A percentile compares a stretch with the other conserved stretches of the same genome.
Conservation (phyloP, 2,797 vertebrate genomes). For the Pipistrellus pygmaeus region DNA sequence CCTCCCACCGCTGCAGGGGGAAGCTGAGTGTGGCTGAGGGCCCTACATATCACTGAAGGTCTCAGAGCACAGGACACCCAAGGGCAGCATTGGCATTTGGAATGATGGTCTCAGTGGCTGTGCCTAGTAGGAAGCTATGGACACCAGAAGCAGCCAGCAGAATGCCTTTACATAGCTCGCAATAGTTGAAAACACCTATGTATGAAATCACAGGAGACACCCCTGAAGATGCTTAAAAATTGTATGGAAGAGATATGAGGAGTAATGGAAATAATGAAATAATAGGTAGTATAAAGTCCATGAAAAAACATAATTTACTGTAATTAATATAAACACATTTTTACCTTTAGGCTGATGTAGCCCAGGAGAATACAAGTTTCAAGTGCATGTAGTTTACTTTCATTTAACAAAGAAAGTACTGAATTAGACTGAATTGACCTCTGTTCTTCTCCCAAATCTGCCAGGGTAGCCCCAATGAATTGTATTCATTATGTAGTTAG, state of each 20-base stretch:
- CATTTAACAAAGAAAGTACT: constrained; percentile 17
- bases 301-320: neutral
- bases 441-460: neutral
- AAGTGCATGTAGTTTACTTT: neutral
- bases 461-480: neutral
- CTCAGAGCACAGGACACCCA: neutral
- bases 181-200: neutral
- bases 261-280: neutral
- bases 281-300: neutral
- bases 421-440: constrained; percentile 3
- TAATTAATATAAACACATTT: neutral
- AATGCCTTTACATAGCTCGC: neutral
- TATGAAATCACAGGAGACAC: neutral
- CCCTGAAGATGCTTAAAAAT: neutral
- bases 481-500: neutral
- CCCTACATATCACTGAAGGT: neutral
- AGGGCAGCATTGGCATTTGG: neutral
- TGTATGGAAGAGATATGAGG: neutral
- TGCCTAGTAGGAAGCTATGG: neutral
- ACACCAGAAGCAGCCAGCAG: neutral
- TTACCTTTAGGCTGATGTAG: neutral
- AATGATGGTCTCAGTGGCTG: neutral
- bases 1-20: neutral
- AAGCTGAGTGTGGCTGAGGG: neutral
- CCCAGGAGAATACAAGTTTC: neutral